phyloP scores from a whole-genome alignment of 2,888 invertebrate genomes.

The Linnaemya tessellans region DNA sequence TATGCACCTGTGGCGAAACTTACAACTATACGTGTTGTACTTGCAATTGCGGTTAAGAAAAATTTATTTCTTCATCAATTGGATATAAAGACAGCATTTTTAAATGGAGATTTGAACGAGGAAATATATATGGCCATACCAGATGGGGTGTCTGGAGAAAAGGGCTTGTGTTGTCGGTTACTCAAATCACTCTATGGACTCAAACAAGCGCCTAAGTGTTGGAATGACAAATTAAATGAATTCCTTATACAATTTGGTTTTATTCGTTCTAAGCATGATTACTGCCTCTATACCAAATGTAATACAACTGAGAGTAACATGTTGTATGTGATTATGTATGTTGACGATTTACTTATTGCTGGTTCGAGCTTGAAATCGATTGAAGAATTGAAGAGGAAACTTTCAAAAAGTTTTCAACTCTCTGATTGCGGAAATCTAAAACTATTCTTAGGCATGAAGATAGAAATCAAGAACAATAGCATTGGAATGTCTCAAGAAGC shows the following conservation, averaged over 20 bases:
- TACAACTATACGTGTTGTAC: neutral
- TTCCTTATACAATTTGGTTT: slow-evolving; percentile 16
- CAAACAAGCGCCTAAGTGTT: slow-evolving; percentile 37
- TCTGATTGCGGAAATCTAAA: slow-evolving; percentile 44
- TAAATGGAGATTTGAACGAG: slow-evolving; percentile 28
- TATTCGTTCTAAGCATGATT: slow-evolving; percentile 34
- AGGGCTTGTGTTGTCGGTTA: slow-evolving; percentile 6
- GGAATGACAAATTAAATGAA: slow-evolving; percentile 39
- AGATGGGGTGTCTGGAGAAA: slow-evolving; percentile 1
- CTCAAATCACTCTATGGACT: slow-evolving; percentile 32
- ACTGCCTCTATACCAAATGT: slow-evolving; percentile 43
- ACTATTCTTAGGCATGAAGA: slow-evolving; percentile 29
- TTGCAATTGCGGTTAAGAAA: slow-evolving; percentile 11
- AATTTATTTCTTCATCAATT: slow-evolving; percentile 11
- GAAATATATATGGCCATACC: slow-evolving; percentile 24
- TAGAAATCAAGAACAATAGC: slow-evolving; percentile 1
- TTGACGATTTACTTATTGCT: slow-evolving; percentile 26
- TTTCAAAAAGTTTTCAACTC: slow-evolving; percentile 20
- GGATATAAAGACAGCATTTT: slow-evolving; percentile 32
- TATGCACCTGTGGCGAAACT: slow-evolving; percentile 4
- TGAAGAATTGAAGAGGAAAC: slow-evolving; percentile 19
- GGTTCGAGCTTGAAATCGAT: neutral
- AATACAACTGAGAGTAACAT: neutral
- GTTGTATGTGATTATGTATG: slow-evolving; percentile 20
- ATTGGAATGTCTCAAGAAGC: slow-evolving; percentile 30